Base-by-base conservation (phyloP, 2,888 invertebrate species). In the Zaprionus bogoriensis region DNA sequence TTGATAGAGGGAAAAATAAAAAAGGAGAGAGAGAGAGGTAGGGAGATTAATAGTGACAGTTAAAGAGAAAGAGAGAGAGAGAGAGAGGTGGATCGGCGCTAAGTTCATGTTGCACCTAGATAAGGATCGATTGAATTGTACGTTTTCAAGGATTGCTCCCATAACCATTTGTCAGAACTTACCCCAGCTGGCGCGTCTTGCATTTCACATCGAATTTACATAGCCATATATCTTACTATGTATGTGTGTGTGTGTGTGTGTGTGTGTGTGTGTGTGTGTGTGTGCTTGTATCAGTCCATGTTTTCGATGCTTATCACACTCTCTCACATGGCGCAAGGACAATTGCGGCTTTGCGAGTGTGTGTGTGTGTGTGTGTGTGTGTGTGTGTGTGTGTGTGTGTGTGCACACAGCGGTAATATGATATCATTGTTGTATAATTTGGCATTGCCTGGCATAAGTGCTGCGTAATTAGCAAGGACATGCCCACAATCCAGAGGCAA, bases 381-480 rank as follows among this genome's bases (percentile, higher is more conserved):
- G 27, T 47, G 53, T 57, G n/a, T n/a, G n/a, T n/a, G n/a, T n/a
- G n/a, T 61, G 36, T 27, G 55, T 51, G 52, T 57, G 51, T 41
- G 52, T 58, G 54, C 38, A 53, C 75, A 55, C 66, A 60, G 75
- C 71, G 69, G 82, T 82, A 82, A 82, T 84, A 84, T 79, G 82
- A 82, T 82, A 82, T 79, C 82, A 82, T 82, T 82, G 81, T 82
- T 84, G 79, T 84, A 77, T 84, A 84, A 81, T 82, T 81, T 83
- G 80, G 69, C 74, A 78, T 78, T 81, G 83, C 74, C 76, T 69
- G 76, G 80, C 83, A 81, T 81, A 84, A 84, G 84, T 82, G 84
- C 84, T 84, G 82, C 82, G 82, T 82, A 81, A 82, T 82, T 82
- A 82, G 84, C 77, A 83, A 77, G 82, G 84, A 84, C 82, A 82